Conservation (phyloP, 2,113 vertebrate species). For the Ctenomys sociabilis region DNA sequence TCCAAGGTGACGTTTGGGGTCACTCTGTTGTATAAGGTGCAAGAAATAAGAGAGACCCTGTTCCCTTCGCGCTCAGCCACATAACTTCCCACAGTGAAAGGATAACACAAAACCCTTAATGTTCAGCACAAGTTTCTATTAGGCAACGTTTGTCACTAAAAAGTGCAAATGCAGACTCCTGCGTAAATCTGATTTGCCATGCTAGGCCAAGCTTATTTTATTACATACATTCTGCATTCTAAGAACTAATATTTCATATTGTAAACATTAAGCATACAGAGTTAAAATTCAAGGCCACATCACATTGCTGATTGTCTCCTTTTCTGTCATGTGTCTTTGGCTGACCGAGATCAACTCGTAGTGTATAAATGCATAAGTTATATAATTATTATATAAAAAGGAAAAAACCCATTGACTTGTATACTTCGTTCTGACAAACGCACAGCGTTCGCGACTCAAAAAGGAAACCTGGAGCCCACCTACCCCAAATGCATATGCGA, state of each 20-base stretch:
- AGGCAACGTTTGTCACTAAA: not conserved
- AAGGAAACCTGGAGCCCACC: conserved; percentile 87
- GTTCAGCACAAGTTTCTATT: not conserved
- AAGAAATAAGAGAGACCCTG: not conserved
- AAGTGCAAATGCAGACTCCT: conserved; percentile 75
- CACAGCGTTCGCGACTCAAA: conserved; percentile 95
- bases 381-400: conserved; percentile 96
- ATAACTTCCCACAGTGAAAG: not conserved
- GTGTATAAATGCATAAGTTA: conserved; percentile 99
- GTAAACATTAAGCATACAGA: conserved; percentile 95
- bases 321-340: conserved; percentile 87
- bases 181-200: conserved; percentile 86
- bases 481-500: conserved; percentile 83
- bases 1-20: not conserved
- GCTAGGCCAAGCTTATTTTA: conserved; percentile 92
- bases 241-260: conserved; percentile 92
- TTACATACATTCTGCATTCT: conserved; percentile 92
- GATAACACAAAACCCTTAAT: not conserved
- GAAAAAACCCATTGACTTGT: conserved; percentile 89
- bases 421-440: conserved; percentile 95
- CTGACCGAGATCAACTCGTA: conserved; percentile 97
- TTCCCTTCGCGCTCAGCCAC: not conserved
- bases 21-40: not conserved
- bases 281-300: conserved; percentile 93
- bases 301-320: conserved; percentile 86